phyloP scores from a whole-genome alignment of 1,140 invertebrate species.

The Ips typographus region DNA sequence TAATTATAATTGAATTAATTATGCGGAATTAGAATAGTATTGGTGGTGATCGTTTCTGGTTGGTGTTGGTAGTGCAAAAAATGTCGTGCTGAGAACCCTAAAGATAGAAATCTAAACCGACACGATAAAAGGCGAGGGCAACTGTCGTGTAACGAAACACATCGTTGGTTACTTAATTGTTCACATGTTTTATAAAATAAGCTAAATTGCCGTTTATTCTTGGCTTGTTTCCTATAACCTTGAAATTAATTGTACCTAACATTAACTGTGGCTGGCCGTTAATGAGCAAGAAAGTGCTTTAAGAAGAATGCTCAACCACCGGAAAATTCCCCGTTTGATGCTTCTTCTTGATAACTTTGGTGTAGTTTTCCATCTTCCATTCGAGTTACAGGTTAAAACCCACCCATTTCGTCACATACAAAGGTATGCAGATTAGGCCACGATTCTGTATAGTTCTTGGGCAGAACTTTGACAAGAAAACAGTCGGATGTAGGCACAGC shows the following conservation, averaged over 20 bases:
- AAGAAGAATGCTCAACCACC: constrained; percentile 1
- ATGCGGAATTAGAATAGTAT: not conserved
- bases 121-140: constrained; percentile 20
- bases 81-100: constrained; percentile 24
- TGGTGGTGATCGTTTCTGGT: no score
- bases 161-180: constrained; percentile 29
- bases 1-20: constrained; percentile 9
- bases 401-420: no score
- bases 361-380: no score
- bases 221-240: constrained; percentile 13
- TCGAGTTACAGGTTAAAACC: no score
- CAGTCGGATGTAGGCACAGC: constrained; percentile 16
- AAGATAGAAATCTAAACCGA: constrained; percentile 21
- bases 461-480: constrained; percentile 11
- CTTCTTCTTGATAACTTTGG: no score
- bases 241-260: constrained; percentile 12
- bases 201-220: constrained; percentile 30
- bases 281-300: constrained; percentile 3
- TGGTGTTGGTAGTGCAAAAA: constrained; percentile 2
- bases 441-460: constrained; percentile 16
- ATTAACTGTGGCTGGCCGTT: constrained; percentile 6
- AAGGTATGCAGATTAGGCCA: constrained; percentile 16
- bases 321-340: not conserved
- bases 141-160: constrained; percentile 26
- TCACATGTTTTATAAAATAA: constrained; percentile 31